These are phyloP conservation scores for Cotesia typhae DNA, from an alignment of 1,140 invertebrate genomes.

Conservation along the genomic window DNA sequence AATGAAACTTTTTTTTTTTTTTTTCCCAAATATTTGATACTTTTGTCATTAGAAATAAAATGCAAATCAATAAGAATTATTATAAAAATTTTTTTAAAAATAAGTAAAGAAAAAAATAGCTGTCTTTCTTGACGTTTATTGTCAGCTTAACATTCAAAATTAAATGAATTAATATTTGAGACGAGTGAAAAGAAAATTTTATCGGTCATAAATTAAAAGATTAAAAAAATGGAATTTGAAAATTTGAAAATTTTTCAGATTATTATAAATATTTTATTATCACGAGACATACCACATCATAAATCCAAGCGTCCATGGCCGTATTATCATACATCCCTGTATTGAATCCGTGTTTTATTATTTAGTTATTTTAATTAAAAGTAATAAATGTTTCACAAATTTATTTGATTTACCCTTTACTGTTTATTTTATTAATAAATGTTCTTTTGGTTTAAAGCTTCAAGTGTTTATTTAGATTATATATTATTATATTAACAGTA, in stretches of 20 bases:
- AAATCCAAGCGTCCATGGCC: slow-evolving; percentile 63
- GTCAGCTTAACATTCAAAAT: slow-evolving; percentile 2
- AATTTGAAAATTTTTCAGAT: background rate
- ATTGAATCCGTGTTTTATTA: background rate
- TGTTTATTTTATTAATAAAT: background rate
- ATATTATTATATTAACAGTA: background rate
- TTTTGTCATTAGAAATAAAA: too few relatives aligned
- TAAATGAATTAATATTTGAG: background rate
- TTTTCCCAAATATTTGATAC: too few relatives aligned
- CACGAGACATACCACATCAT: slow-evolving; percentile 57
- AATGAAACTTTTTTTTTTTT: too few relatives aligned
- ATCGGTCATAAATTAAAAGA: background rate
- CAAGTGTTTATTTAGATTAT: background rate
- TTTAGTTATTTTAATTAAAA: slow-evolving; percentile 14
- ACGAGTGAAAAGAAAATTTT: too few relatives aligned
- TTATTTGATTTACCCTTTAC: slow-evolving; percentile 7
- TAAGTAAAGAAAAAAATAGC: too few relatives aligned
- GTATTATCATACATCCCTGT: slow-evolving; percentile 51
- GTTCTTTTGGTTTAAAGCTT: background rate
- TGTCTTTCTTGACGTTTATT: too few relatives aligned
- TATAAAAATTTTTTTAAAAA: too few relatives aligned
- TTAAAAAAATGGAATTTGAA: background rate
- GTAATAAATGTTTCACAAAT: slow-evolving; percentile 11
- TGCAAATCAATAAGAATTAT: too few relatives aligned
- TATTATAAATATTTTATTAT: background rate